These are phyloP conservation scores for Eledona agricola DNA, from an alignment of 2,888 invertebrate species.

Conservation along the genomic window DNA sequence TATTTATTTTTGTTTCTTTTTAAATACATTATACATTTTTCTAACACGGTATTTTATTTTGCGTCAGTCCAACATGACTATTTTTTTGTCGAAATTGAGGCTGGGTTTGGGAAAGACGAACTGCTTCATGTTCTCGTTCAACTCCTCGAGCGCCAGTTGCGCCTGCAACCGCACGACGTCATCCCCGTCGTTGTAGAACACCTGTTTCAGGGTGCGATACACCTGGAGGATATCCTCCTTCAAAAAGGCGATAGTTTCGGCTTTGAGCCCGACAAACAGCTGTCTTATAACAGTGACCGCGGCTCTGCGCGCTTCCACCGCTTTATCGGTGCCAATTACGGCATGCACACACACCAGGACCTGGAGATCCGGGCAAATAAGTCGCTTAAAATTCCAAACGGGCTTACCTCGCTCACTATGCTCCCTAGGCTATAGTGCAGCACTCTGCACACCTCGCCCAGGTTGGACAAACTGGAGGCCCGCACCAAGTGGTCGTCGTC, in stretches of 20 bases:
- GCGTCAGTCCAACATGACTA: slow-evolving; percentile 47
- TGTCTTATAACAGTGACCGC: slow-evolving; percentile 80
- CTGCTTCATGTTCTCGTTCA: slow-evolving; percentile 73
- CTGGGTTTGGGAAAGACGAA: slow-evolving; percentile 66
- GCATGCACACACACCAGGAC: slow-evolving; percentile 75
- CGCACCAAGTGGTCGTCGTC: slow-evolving; percentile 78
- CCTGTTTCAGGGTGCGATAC: slow-evolving; percentile 74
- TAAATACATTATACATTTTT: slow-evolving; percentile 1
- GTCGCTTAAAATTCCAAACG: slow-evolving; percentile 15
- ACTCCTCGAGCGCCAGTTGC: slow-evolving; percentile 79
- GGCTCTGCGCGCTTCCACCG: slow-evolving; percentile 78
- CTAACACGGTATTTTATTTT: background rate
- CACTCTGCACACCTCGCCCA: slow-evolving; percentile 81
- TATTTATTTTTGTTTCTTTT: slow-evolving; percentile 37
- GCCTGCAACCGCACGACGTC: slow-evolving; percentile 78
- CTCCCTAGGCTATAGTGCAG: slow-evolving; percentile 78
- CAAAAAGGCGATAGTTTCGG: slow-evolving; percentile 72
- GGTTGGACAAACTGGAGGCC: slow-evolving; percentile 83
- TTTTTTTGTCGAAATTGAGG: slow-evolving; percentile 51
- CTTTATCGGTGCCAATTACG: slow-evolving; percentile 75
- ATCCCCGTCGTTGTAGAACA: slow-evolving; percentile 71
- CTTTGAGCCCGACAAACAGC: slow-evolving; percentile 78
- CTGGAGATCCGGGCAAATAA: slow-evolving; percentile 63
- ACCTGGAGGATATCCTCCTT: slow-evolving; percentile 74
- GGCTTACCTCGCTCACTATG: slow-evolving; percentile 75